Percentiles rank a stretch among this genome's conserved stretches.
Conservation (phyloP, 2,113 vertebrate species). For the Cariama cristata region DNA sequence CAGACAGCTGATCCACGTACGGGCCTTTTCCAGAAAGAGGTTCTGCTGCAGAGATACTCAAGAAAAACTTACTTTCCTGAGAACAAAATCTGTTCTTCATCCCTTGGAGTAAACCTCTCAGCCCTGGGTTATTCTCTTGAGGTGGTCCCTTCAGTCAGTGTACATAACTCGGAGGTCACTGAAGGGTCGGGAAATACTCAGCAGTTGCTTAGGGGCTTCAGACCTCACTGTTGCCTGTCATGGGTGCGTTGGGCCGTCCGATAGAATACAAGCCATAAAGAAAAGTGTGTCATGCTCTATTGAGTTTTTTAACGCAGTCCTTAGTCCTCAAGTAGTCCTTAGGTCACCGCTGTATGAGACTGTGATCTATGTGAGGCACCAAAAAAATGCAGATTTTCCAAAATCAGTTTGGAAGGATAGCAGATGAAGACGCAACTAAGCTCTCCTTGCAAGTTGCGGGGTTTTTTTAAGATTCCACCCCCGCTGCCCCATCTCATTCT, state of each 20-base stretch:
- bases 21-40: neutral
- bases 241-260: neutral
- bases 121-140: neutral
- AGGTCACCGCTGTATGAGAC: neutral
- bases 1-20: neutral
- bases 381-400: neutral
- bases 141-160: neutral
- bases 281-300: neutral
- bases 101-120: neutral
- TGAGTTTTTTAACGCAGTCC: neutral
- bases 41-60: neutral
- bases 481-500: neutral
- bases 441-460: neutral
- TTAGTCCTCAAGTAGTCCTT: neutral
- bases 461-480: neutral
- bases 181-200: neutral
- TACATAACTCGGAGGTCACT: neutral
- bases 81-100: neutral
- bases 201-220: neutral
- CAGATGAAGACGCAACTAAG: neutral
- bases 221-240: neutral
- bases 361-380: neutral
- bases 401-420: neutral
- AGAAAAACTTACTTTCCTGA: neutral
- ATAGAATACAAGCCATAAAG: neutral